These are phyloP conservation scores for Kryphioiulus occultus DNA, from an alignment of 2,888 invertebrate genomes.

Conservation along the genomic window DNA sequence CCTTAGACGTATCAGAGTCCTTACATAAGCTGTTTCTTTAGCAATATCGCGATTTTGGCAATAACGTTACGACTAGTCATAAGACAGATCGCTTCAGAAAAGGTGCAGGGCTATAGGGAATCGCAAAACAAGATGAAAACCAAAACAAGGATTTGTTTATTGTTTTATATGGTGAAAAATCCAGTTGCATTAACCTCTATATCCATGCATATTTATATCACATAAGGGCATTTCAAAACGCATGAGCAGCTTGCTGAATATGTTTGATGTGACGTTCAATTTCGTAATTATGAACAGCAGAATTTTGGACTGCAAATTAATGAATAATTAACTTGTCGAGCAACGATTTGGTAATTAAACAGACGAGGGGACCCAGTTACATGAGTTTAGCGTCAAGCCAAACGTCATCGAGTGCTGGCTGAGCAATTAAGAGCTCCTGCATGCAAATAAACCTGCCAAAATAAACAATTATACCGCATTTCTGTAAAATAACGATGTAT, in stretches of 20 bases:
- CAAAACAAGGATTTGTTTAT: too few species aligned
- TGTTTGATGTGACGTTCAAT: not conserved
- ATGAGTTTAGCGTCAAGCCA: not conserved
- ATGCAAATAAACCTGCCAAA: conserved; percentile 3
- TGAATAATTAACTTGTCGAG: not conserved
- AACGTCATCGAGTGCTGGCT: not conserved
- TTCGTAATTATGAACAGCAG: not conserved
- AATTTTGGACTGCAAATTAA: not conserved
- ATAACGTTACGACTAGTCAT: not conserved
- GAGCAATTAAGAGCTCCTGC: not conserved
- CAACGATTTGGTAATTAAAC: not conserved
- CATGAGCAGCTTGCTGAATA: not conserved
- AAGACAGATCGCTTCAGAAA: not conserved
- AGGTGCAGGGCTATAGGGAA: not conserved
- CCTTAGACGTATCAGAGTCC: not conserved
- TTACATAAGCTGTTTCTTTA: not conserved
- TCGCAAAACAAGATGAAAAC: too few species aligned
- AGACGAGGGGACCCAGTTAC: not conserved
- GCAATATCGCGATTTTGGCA: not conserved
- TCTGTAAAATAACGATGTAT: not conserved
- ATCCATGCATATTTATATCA: not conserved
- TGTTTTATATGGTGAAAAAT: too few species aligned
- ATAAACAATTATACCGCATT: not conserved
- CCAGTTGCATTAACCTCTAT: not conserved
- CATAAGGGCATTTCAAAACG: not conserved